These are phyloP conservation scores for Muscina levida DNA, from an alignment of 2,888 invertebrate genomes.

Conservation along the genomic window DNA sequence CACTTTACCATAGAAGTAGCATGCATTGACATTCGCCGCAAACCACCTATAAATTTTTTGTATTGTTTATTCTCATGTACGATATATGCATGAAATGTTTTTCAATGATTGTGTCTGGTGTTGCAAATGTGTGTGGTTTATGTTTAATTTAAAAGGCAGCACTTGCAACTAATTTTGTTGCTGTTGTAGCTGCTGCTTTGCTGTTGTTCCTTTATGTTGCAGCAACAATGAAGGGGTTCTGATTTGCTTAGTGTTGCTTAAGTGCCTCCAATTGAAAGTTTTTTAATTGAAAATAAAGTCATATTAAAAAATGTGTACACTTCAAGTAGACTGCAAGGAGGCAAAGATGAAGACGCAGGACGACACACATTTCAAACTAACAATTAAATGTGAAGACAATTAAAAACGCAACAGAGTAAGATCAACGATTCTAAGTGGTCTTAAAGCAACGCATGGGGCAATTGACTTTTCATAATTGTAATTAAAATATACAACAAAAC, in stretches of 20 bases:
- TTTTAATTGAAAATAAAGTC: conserved; percentile 54
- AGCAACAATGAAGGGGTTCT: conserved; percentile 22
- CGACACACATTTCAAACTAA: not conserved
- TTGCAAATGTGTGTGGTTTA: conserved; percentile 37
- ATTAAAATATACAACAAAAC: conserved; percentile 3
- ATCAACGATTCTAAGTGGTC: no score
- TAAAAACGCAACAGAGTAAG: no score
- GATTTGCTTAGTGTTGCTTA: conserved; percentile 33
- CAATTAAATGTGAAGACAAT: conserved; percentile 6
- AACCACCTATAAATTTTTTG: no score
- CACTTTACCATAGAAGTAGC: no score
- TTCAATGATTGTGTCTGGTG: no score
- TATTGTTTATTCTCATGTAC: not conserved
- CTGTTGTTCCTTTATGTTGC: conserved; percentile 17
- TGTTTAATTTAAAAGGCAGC: conserved; percentile 60
- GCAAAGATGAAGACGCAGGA: not conserved
- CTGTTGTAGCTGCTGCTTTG: not conserved
- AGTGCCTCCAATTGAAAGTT: conserved; percentile 53
- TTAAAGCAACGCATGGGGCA: not conserved
- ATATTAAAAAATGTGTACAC: conserved; percentile 6
- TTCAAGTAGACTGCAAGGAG: not conserved
- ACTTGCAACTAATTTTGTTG: conserved; percentile 37
- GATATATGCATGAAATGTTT: not conserved
- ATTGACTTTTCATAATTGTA: not conserved
- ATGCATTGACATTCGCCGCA: no score